Conservation (phyloP, 2,113 vertebrate genomes). For the Plectropomus leopardus region DNA sequence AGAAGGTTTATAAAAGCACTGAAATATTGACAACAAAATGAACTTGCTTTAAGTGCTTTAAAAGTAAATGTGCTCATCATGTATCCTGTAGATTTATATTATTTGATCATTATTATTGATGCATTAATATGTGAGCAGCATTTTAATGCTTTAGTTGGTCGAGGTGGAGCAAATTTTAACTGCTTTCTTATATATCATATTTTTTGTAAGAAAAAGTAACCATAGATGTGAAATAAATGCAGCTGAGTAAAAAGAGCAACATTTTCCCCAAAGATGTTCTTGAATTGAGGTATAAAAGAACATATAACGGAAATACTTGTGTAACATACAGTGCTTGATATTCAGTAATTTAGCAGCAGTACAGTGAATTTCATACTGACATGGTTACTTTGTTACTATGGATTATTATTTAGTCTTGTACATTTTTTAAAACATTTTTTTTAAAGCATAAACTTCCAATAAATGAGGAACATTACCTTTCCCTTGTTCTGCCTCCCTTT, state of each 20-base stretch:
- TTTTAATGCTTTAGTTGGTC: background rate
- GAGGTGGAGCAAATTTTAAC: background rate
- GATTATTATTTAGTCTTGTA: background rate
- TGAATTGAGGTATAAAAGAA: background rate
- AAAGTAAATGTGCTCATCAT: background rate
- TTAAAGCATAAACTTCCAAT: background rate
- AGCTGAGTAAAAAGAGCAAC: background rate
- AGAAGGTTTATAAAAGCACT: too few relatives aligned
- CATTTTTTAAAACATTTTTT: too few relatives aligned
- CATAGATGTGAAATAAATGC: background rate
- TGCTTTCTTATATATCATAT: too few relatives aligned
- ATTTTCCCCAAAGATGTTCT: background rate
- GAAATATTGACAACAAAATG: too few relatives aligned
- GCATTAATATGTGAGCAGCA: background rate
- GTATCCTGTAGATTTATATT: background rate
- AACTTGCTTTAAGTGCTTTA: background rate
- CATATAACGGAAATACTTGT: too few relatives aligned
- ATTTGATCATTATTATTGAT: background rate
- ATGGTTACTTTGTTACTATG: background rate
- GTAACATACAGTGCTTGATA: background rate
- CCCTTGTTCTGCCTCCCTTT: slow-evolving; percentile 70
- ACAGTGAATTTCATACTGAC: background rate
- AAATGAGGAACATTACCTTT: slow-evolving; percentile 55
- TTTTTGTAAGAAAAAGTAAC: too few relatives aligned
- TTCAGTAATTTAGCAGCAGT: background rate